Conservation (phyloP, 2,113 vertebrate species). For the Hydropotes inermis region DNA sequence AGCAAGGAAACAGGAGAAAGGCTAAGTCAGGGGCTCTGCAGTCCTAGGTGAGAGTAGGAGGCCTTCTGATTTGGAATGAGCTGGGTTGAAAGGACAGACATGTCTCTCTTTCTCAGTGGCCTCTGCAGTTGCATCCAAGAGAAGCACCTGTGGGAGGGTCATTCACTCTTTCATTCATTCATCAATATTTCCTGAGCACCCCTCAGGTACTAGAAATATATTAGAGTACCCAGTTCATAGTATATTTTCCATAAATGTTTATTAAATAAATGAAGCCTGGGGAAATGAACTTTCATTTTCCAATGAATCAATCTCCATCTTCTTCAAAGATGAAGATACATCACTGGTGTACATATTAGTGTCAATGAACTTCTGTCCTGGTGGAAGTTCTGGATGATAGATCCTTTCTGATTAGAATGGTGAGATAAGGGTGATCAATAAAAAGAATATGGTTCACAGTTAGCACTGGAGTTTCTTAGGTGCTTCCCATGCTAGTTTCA, state of each 20-base stretch:
- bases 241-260: not conserved
- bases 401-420: not conserved
- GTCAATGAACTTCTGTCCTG: not conserved
- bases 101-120: not conserved
- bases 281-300: not conserved
- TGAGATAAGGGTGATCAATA: not conserved
- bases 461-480: not conserved
- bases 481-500: not conserved
- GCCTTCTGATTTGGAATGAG: not conserved
- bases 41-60: not conserved
- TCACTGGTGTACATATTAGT: not conserved
- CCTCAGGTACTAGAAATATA: not conserved
- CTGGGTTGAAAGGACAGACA: not conserved
- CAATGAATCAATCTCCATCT: no score
- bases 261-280: not conserved
- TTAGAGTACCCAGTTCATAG: not conserved
- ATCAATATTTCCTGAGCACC: not conserved
- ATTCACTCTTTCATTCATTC: not conserved
- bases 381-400: not conserved
- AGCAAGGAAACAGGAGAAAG: slow-evolving; percentile 11
- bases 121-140: not conserved
- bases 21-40: not conserved
- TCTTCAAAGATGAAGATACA: not conserved
- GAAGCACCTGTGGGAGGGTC: not conserved
- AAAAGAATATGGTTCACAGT: not conserved